Conservation (phyloP, 2,888 invertebrate species). For the Drosophila aldrichi region DNA sequence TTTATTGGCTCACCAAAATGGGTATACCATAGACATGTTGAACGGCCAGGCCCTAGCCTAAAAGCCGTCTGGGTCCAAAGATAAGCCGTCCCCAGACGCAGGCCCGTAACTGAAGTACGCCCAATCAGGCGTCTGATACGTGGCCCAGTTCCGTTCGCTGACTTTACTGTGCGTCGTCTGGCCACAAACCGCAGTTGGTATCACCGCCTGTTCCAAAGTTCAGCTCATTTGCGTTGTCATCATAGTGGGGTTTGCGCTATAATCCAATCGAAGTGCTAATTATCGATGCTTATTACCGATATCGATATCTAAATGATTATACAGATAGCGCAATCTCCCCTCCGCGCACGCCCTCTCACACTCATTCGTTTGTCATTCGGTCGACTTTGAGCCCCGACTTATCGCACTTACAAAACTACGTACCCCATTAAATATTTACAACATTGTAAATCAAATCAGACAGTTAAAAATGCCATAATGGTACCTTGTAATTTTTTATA, state of each 20-base stretch:
- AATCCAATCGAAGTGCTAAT: conserved; percentile 12
- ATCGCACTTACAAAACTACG: conserved; percentile 17
- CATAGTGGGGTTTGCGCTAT: conserved; percentile 4
- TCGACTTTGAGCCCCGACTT: conserved; percentile 36
- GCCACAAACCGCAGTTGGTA: background rate
- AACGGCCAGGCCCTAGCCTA: background rate
- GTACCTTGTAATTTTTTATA: conserved; percentile 8
- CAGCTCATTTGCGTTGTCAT: conserved; percentile 16
- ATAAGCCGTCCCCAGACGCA: conserved; percentile 33
- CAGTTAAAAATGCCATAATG: background rate
- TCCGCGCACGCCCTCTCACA: background rate
- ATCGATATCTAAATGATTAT: conserved; percentile 18
- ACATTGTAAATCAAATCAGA: conserved; percentile 24
- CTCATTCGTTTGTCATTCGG: conserved; percentile 10
- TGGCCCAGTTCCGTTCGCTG: conserved; percentile 25
- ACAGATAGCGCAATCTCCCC: background rate
- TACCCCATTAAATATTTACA: conserved; percentile 8
- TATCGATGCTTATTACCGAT: conserved; percentile 20
- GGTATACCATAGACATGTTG: background rate
- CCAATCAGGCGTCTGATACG: conserved; percentile 43
- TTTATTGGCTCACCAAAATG: no score
- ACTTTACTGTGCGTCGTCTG: background rate
- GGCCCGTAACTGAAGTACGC: conserved; percentile 12
- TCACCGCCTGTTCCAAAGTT: conserved; percentile 42
- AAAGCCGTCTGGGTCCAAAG: conserved; percentile 13